Conservation (phyloP, 2,113 vertebrate genomes). For the Dicerorhinus sumatrensis region DNA sequence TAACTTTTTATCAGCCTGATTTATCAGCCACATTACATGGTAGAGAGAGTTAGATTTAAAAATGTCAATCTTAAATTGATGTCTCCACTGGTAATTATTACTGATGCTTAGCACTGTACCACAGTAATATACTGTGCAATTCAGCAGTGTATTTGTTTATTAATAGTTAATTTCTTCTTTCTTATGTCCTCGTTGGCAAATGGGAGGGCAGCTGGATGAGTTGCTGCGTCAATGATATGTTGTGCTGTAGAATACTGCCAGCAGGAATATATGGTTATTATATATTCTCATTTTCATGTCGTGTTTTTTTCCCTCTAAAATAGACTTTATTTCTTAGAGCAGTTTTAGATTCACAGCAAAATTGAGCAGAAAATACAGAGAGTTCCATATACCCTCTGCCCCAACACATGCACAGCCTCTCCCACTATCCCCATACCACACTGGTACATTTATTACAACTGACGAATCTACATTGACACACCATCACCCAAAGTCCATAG, state of each 20-base stretch:
- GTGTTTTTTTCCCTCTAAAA: not conserved
- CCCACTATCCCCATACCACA: not conserved
- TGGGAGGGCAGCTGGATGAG: not conserved
- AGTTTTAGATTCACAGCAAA: not conserved
- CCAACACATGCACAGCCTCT: not conserved
- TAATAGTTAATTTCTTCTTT: not conserved
- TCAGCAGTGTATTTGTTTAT: not conserved
- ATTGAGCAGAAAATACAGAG: not conserved
- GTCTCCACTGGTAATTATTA: not conserved
- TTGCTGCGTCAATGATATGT: not conserved
- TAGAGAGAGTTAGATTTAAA: not conserved
- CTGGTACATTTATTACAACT: not conserved
- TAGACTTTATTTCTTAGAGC: not conserved
- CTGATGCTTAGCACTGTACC: not conserved
- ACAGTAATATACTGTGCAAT: not conserved
- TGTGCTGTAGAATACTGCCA: not conserved
- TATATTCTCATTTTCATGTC: not conserved
- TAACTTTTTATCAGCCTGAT: not conserved
- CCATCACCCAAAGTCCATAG: too few species aligned
- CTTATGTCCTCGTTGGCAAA: not conserved
- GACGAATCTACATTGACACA: not conserved
- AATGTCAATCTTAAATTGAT: slow-evolving; percentile 9
- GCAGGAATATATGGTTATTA: not conserved
- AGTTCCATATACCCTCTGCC: too few species aligned
- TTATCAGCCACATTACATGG: not conserved